Base-by-base conservation (phyloP, 2,113 vertebrate species). In the Andinoacara biseriatus region DNA sequence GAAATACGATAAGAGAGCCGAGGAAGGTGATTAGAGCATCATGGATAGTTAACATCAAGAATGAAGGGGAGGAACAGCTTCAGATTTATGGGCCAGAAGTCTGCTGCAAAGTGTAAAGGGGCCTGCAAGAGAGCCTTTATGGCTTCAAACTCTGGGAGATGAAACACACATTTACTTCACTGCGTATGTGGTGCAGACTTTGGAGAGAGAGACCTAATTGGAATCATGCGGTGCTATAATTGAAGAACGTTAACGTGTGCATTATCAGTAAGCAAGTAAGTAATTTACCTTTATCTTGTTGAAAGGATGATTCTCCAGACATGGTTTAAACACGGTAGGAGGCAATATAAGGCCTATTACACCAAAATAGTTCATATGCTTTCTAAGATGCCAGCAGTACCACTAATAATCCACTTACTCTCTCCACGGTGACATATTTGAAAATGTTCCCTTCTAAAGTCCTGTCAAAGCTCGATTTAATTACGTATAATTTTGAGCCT, bases 11-110 rank as follows among this genome's bases (percentile, higher is more conserved):
- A 82, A 85, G 82, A 76, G 80, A 83, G 83, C 89, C 54, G 82
- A 74, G 86, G 69, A 85, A 79, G 69, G 85, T 80, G 90, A 93
- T 92, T 91, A 92, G 90, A 65, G 89, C 86, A 88, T 91, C 87
- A 78, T 74, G 85, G 85, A 80, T 88, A 86, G 87, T 91, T 92
- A 90, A 85, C 82, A 91, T 91, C 78, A 78, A 88, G 88, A 87
- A 88, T 77, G 81, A 85, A 78, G 78, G 82, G 74, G 82, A 89
- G 84, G 80, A 86, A 81, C 78, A n/a, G 62, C 2, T 14, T 7
- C 67, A 35, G 86, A 92, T 93, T 94, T 91, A 93, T 89, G 61
- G 85, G 65, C 69, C 78, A 59, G 81, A 74, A 87, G 85, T 67
- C 78, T 84, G 86, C 81, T 84, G 85, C 84, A 67, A 40, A 82